Evolutionary conservation across 2,888 invertebrate species (phyloP).

Genomic region (Lochmaea crataegi): DNA sequence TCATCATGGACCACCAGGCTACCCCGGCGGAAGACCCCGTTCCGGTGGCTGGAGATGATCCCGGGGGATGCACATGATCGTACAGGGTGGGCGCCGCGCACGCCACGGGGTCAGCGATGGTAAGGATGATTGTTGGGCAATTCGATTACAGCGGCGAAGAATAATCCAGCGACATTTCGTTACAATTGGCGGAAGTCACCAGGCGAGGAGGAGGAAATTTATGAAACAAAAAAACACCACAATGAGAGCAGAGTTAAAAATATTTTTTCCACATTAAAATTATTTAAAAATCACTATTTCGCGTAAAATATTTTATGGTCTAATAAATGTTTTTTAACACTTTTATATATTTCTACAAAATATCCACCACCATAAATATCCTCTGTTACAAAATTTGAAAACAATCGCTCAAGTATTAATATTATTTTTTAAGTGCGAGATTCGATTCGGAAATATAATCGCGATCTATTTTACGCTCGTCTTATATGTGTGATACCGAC

Average conservation of each 20-base stretch:
- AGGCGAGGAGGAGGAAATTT: conserved; percentile 40
- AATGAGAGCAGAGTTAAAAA: conserved; percentile 48
- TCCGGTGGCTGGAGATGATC: conserved; percentile 82
- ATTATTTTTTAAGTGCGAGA: neutral
- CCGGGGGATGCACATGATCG: conserved; percentile 81
- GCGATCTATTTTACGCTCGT: conserved; percentile 58
- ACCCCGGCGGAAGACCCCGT: conserved; percentile 86
- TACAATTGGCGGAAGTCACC: conserved; percentile 36
- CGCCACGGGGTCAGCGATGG: conserved; percentile 81
- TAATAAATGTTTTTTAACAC: conserved; percentile 17
- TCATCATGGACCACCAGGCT: conserved; percentile 88
- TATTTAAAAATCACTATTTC: conserved; percentile 1
- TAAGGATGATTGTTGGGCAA: conserved; percentile 70
- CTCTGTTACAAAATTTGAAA: neutral
- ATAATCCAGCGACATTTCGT: conserved; percentile 45
- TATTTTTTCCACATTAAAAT: conserved; percentile 20
- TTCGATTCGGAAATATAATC: conserved; percentile 48
- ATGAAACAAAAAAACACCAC: conserved; percentile 56
- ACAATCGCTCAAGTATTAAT: too few species aligned
- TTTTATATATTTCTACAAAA: conserved; percentile 21
- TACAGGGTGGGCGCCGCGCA: conserved; percentile 82
- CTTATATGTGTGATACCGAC: conserved; percentile 56
- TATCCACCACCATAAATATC: conserved; percentile 6
- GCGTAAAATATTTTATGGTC: too few species aligned
- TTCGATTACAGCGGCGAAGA: conserved; percentile 61